Evolutionary conservation across 2,888 invertebrate genomes (phyloP).

Genomic region (Apamea monoglypha): DNA sequence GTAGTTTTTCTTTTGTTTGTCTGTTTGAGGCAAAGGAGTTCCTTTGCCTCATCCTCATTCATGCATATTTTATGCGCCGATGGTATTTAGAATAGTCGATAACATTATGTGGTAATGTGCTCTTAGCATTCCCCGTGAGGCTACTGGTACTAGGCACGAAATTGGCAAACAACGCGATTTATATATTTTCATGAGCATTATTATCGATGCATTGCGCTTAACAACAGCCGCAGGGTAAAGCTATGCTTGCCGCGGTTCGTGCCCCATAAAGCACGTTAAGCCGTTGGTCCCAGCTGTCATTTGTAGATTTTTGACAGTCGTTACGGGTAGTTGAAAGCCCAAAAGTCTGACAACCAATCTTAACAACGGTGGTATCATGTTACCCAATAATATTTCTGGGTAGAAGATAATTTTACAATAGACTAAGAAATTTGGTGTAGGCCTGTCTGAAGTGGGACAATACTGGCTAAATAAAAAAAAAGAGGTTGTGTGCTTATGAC

Average conservation of each 20-base stretch:
- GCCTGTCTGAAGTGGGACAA: neutral
- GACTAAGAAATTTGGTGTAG: neutral
- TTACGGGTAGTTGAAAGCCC: neutral
- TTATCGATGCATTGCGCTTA: neutral
- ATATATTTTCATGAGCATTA: neutral
- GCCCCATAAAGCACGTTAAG: too few relatives aligned
- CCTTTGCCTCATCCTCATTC: neutral
- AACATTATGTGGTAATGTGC: slow-evolving; percentile 11
- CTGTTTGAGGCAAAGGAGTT: too few relatives aligned
- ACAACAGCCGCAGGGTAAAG: neutral
- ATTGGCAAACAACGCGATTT: neutral
- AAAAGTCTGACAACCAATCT: neutral
- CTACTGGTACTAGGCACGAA: neutral
- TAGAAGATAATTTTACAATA: neutral
- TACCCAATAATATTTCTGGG: neutral
- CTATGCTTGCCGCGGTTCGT: neutral
- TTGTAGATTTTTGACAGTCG: neutral
- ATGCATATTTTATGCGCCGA: slow-evolving; percentile 1
- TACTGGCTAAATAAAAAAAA: neutral
- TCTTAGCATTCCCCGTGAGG: neutral
- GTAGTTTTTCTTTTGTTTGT: too few relatives aligned
- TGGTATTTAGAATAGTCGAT: slow-evolving; percentile 3
- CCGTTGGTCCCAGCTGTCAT: too few relatives aligned
- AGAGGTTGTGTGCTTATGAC: neutral
- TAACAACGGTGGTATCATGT: neutral